A percentile compares a stretch with the other conserved stretches of the same genome.
Conservation (phyloP, 2,888 invertebrate genomes). For the Ennomos erosarius region DNA sequence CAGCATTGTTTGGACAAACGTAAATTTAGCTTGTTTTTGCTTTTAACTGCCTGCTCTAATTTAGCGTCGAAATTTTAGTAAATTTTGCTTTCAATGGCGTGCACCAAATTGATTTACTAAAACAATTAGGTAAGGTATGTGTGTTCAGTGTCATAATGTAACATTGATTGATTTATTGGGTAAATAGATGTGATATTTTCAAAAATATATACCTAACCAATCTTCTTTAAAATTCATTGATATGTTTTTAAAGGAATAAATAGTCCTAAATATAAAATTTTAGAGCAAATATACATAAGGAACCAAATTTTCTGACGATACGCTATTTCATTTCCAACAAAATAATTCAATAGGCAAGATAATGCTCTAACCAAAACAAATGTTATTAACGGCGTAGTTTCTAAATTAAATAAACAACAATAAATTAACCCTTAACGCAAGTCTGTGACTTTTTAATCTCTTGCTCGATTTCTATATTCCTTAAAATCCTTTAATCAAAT, state of each 20-base stretch:
- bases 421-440: constrained; percentile 17
- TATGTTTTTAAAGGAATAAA: no score
- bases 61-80: constrained; percentile 2
- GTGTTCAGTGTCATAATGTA: no score
- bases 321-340: background rate
- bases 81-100: background rate
- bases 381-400: background rate
- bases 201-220: no score
- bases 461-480: constrained; percentile 28
- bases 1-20: constrained; percentile 34
- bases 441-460: constrained; percentile 34
- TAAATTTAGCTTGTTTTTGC: constrained; percentile 29
- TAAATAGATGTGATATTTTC: no score
- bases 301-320: no score
- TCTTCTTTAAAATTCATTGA: no score
- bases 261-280: no score
- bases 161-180: no score
- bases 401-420: constrained; percentile 7
- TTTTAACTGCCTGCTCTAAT: constrained; percentile 18
- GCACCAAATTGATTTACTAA: no score
- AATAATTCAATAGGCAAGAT: background rate
- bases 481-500: constrained; percentile 61
- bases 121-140: no score
- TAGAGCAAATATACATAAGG: no score
- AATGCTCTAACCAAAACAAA: background rate